Evolutionary conservation across 1,140 invertebrate species (phyloP).

Genomic region (Brachionus manjavacas): DNA sequence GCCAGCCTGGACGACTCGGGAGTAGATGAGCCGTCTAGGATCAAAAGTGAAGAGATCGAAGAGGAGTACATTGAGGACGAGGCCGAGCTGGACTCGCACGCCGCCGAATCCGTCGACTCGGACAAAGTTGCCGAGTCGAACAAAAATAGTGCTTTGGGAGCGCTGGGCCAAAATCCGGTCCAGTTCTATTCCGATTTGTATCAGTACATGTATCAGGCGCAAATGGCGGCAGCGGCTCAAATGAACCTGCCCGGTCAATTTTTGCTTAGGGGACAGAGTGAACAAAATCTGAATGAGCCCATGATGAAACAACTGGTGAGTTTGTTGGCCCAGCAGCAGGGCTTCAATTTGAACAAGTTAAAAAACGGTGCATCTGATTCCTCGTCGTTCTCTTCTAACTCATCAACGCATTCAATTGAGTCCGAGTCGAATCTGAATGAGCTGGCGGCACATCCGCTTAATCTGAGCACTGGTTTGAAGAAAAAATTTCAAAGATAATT

Average conservation of each 20-base stretch:
- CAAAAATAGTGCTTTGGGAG: background rate
- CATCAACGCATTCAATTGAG: conserved; percentile 24
- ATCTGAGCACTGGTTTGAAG: conserved; percentile 11
- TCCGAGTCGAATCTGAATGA: conserved; percentile 3
- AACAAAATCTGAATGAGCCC: background rate
- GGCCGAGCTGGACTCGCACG: background rate
- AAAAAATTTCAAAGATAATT: conserved; percentile 3
- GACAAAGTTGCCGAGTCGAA: background rate
- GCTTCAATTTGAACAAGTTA: background rate
- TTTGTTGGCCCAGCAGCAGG: background rate
- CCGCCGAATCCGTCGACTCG: background rate
- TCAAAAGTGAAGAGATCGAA: background rate
- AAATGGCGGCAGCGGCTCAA: conserved; percentile 12
- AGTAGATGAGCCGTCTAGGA: background rate
- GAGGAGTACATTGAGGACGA: background rate
- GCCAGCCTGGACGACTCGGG: background rate
- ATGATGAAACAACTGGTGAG: conserved; percentile 12
- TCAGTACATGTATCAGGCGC: conserved; percentile 16
- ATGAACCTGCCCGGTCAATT: background rate
- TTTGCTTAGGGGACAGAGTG: background rate
- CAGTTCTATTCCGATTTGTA: conserved; percentile 32
- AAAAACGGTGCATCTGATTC: conserved; percentile 29
- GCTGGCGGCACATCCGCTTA: background rate
- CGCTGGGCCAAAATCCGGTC: background rate
- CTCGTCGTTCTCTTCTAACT: background rate